Percentiles rank a stretch among this genome's conserved stretches.
These are phyloP conservation scores for Anableps anableps DNA, from an alignment of 2,797 vertebrate species.

Conservation along the genomic window DNA sequence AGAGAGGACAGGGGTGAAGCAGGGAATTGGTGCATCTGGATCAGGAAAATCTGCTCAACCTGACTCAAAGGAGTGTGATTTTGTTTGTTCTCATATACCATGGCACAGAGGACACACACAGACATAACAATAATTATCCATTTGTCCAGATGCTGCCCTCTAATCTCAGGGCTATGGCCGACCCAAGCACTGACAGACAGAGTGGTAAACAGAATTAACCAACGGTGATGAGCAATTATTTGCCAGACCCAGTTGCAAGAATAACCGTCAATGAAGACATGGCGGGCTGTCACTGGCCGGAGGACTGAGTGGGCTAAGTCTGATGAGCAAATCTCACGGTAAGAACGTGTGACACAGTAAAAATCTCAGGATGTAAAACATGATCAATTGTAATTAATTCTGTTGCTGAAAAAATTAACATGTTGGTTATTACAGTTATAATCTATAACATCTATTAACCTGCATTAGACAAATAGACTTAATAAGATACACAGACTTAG, in stretches of 20 bases:
- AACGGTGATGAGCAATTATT: conserved; percentile 74
- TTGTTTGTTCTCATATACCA: conserved; percentile 26
- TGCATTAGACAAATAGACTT: neutral
- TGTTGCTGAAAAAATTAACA: neutral
- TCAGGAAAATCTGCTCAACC: conserved; percentile 20
- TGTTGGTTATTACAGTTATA: neutral
- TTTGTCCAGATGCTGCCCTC: conserved; percentile 54
- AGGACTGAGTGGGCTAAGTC: conserved; percentile 25
- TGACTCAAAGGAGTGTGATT: conserved; percentile 23
- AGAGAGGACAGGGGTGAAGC: conserved; percentile 29
- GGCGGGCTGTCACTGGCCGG: conserved; percentile 37
- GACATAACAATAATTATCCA: conserved; percentile 25
- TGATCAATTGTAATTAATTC: neutral
- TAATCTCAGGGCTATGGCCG: conserved; percentile 44
- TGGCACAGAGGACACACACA: conserved; percentile 3
- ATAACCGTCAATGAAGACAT: conserved; percentile 48
- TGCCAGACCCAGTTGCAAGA: conserved; percentile 69
- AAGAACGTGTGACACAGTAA: neutral
- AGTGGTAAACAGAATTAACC: conserved; percentile 78
- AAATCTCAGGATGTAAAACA: neutral
- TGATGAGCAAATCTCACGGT: neutral
- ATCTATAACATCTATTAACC: neutral
- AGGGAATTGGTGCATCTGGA: conserved; percentile 19
- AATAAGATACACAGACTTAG: neutral
- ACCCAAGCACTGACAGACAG: conserved; percentile 64